Percentiles rank a stretch among this genome's conserved stretches.
These are phyloP conservation scores for Hemibagrus wyckioides DNA, from an alignment of 2,113 vertebrate genomes.

Conservation along the genomic window DNA sequence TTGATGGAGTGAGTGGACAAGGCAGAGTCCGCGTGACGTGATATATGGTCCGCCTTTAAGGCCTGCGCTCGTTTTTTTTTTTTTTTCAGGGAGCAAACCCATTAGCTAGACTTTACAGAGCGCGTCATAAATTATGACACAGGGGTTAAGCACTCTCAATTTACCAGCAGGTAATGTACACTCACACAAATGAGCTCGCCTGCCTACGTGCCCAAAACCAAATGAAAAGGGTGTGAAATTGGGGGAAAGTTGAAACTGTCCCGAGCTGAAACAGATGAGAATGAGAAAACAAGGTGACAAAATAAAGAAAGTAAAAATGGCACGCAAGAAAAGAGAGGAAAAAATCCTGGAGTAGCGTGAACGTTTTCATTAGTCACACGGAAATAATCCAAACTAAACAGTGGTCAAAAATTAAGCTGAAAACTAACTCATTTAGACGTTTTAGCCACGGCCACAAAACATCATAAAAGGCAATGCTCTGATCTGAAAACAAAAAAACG, in stretches of 20 bases:
- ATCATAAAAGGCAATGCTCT: neutral
- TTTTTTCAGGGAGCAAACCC: conserved; percentile 55
- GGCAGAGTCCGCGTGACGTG: conserved; percentile 53
- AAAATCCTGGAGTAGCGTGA: neutral
- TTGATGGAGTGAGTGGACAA: conserved; percentile 54
- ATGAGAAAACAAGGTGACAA: neutral
- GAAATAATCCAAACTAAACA: too few species aligned
- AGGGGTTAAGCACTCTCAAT: conserved; percentile 56
- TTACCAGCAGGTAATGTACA: conserved; percentile 63
- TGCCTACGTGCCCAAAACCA: neutral
- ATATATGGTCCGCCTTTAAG: conserved; percentile 56
- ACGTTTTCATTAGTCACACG: neutral
- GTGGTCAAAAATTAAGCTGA: too few species aligned
- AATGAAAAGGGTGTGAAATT: conserved; percentile 18
- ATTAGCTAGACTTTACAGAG: conserved; percentile 61
- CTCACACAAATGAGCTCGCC: conserved; percentile 60
- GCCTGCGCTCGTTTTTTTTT: conserved; percentile 24
- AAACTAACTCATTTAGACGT: too few species aligned
- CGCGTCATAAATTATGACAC: conserved; percentile 60
- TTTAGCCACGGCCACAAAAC: neutral
- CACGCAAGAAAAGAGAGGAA: neutral
- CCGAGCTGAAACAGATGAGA: conserved; percentile 9
- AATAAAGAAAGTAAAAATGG: neutral
- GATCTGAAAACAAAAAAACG: neutral
- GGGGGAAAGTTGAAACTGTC: neutral